Percentiles rank a stretch among this genome's conserved stretches.
phyloP scores from a whole-genome alignment of 2,113 vertebrate species.

The Ptilonorhynchus violaceus region DNA sequence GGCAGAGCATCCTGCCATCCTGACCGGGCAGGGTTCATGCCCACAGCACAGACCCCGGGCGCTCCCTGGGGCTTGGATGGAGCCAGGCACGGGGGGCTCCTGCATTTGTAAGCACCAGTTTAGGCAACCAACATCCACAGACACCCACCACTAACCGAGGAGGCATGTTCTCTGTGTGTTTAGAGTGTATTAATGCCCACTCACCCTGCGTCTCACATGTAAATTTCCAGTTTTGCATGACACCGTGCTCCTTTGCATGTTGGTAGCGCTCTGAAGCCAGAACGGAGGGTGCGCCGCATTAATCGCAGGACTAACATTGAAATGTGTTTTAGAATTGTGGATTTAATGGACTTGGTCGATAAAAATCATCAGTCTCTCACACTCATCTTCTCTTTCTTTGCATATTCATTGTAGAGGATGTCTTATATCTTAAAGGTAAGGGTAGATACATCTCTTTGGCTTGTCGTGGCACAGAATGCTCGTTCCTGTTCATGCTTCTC shows the following conservation, averaged over 20 bases:
- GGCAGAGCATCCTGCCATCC: background rate
- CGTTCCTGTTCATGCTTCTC: constrained; percentile 47
- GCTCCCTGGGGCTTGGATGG: background rate
- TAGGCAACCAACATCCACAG: background rate
- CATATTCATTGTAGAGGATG: constrained; percentile 97
- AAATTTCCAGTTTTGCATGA: constrained; percentile 65
- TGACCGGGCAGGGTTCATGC: background rate
- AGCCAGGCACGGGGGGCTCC: rapidly evolving
- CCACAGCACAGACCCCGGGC: background rate
- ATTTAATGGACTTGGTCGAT: constrained; percentile 70
- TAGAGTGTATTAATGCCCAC: constrained; percentile 55
- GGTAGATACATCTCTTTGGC: constrained; percentile 76
- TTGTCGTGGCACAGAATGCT: constrained; percentile 67
- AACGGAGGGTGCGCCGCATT: constrained; percentile 47
- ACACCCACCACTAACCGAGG: constrained; percentile 52
- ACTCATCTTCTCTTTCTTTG: constrained; percentile 87
- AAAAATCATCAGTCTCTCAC: constrained; percentile 81
- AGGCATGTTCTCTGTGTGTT: constrained; percentile 60
- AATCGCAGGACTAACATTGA: constrained; percentile 71
- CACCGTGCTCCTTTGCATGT: constrained; percentile 68
- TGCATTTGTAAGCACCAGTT: background rate
- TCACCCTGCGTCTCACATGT: constrained; percentile 28
- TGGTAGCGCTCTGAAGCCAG: constrained; percentile 62
- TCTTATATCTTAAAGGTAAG: constrained; percentile 99
- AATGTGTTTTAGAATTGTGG: constrained; percentile 69